Conservation (phyloP, 2,113 vertebrate species). For the Bufo gargarizans region DNA sequence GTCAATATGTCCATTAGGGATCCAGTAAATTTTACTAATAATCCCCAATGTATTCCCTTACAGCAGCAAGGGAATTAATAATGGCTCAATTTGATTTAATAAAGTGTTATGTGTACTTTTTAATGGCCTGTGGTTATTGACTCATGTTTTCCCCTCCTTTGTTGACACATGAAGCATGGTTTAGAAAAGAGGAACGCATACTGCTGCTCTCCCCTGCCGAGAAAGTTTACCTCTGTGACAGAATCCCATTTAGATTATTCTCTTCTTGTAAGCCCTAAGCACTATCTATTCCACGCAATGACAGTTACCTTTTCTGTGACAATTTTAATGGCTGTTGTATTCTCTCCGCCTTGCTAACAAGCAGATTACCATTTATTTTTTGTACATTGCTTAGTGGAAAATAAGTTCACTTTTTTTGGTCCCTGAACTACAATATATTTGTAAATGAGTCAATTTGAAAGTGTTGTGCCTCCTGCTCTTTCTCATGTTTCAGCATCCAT, state of each 20-base stretch:
- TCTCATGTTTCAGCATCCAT: conserved; percentile 43
- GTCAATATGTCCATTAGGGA: neutral
- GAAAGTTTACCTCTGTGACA: conserved; percentile 35
- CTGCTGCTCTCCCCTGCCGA: conserved; percentile 26
- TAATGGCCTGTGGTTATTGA: conserved; percentile 31
- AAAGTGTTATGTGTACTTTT: neutral
- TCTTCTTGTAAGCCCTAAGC: conserved; percentile 19
- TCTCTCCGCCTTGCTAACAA: conserved; percentile 49
- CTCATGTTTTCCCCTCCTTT: neutral
- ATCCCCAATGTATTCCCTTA: neutral
- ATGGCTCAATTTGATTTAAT: neutral
- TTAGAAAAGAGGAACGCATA: conserved; percentile 20
- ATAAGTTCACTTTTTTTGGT: conserved; percentile 38
- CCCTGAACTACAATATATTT: conserved; percentile 16
- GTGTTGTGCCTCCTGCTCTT: conserved; percentile 45
- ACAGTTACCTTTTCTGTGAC: conserved; percentile 51
- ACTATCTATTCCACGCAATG: conserved; percentile 46
- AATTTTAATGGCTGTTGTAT: conserved; percentile 54
- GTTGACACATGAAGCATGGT: conserved; percentile 15
- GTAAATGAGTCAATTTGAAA: conserved; percentile 36
- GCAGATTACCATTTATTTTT: conserved; percentile 50
- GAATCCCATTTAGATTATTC: conserved; percentile 39
- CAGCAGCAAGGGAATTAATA: neutral
- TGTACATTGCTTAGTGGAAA: conserved; percentile 27
- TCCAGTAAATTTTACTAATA: neutral